These are phyloP conservation scores for Ditula angustiorana DNA, from an alignment of 2,888 invertebrate species.

Conservation along the genomic window DNA sequence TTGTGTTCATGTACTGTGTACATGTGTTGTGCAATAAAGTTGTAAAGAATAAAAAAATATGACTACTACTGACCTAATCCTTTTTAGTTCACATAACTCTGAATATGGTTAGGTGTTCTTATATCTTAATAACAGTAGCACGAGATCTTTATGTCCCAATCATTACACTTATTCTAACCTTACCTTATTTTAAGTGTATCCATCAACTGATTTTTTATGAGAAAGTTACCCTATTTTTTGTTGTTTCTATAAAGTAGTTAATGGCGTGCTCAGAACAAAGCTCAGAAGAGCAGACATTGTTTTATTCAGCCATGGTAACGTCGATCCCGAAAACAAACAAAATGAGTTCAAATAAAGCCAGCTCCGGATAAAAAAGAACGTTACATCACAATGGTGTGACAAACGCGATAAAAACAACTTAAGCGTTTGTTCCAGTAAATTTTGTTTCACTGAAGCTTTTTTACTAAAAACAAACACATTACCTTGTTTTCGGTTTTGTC, in stretches of 20 bases:
- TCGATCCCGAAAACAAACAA: not conserved
- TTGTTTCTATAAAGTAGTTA: not conserved
- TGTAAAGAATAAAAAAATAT: too few species aligned
- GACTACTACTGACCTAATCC: too few species aligned
- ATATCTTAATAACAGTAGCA: too few species aligned
- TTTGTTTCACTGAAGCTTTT: not conserved
- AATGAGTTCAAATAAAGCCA: constrained; percentile 3
- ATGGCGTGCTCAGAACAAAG: not conserved
- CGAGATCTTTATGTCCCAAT: too few species aligned
- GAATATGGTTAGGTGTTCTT: too few species aligned
- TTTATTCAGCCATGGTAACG: not conserved
- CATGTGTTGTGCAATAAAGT: too few species aligned
- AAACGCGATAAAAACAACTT: constrained; percentile 5
- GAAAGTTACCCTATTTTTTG: too few species aligned
- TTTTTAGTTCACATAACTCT: too few species aligned
- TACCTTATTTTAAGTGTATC: too few species aligned
- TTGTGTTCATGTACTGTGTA: too few species aligned
- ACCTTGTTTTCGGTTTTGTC: constrained; percentile 22
- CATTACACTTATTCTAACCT: too few species aligned
- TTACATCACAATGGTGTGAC: constrained; percentile 5
- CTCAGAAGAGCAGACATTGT: not conserved
- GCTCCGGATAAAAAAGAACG: constrained; percentile 1
- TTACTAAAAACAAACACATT: constrained; percentile 28
- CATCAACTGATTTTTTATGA: too few species aligned
- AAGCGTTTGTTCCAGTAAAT: not conserved